Evolutionary conservation across 2,113 vertebrate species (phyloP).

Genomic region (Notothenia rossii): DNA sequence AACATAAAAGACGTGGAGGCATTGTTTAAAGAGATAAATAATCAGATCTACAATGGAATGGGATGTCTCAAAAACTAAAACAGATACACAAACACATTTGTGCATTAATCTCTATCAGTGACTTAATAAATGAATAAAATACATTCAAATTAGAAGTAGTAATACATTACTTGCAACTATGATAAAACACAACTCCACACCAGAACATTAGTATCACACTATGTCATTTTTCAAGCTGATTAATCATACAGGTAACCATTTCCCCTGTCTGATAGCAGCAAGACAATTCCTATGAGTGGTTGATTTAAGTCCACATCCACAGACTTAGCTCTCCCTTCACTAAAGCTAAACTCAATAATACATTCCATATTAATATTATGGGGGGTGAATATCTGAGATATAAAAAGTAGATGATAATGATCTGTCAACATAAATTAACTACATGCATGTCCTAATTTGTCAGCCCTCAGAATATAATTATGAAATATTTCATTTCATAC

Average conservation of each 20-base stretch:
- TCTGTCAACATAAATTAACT: conserved; percentile 9
- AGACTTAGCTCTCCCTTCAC: neutral
- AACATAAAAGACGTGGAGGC: conserved; percentile 39
- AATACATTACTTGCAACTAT: conserved; percentile 45
- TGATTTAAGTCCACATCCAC: conserved; percentile 20
- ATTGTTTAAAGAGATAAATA: conserved; percentile 8
- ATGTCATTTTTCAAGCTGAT: conserved; percentile 45
- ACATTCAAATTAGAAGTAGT: conserved; percentile 68
- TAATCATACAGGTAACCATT: conserved; percentile 38
- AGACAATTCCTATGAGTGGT: conserved; percentile 26
- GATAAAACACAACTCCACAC: conserved; percentile 32
- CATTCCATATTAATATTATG: conserved; percentile 40
- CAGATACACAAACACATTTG: neutral
- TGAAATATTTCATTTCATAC: neutral
- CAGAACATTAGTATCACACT: conserved; percentile 20
- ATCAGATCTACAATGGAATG: conserved; percentile 12
- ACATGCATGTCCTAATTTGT: conserved; percentile 35
- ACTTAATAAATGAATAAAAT: conserved; percentile 61
- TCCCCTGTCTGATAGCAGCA: conserved; percentile 64
- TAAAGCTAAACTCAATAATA: conserved; percentile 36
- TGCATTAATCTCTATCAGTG: conserved; percentile 22
- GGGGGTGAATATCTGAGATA: conserved; percentile 4
- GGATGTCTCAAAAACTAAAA: neutral
- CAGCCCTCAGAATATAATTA: conserved; percentile 9
- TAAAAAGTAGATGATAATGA: conserved; percentile 7